phyloP scores from a whole-genome alignment of 2,888 invertebrate genomes.

The Rosalia funebris region DNA sequence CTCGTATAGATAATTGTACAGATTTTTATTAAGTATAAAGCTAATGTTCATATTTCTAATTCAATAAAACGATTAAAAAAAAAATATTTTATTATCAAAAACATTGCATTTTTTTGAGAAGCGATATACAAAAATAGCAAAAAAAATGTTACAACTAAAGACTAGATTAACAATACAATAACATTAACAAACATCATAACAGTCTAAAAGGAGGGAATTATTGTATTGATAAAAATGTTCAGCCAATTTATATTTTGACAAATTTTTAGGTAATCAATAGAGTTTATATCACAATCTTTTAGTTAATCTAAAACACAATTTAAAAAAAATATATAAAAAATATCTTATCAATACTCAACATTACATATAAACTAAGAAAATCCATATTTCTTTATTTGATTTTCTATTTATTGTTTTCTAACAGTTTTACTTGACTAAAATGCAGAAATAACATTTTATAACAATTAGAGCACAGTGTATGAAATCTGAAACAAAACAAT shows the following conservation, averaged over 20 bases:
- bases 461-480: too few species aligned
- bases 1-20: constrained; percentile 18
- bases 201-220: constrained; percentile 25
- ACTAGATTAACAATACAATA: constrained; percentile 34
- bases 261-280: constrained; percentile 6
- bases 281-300: not conserved
- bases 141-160: constrained; percentile 27
- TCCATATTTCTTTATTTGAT: too few species aligned
- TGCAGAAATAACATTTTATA: too few species aligned
- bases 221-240: not conserved
- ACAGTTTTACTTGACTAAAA: too few species aligned
- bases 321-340: too few species aligned
- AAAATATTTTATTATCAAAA: constrained; percentile 12
- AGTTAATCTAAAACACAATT: not conserved
- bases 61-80: not conserved
- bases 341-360: too few species aligned
- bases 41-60: not conserved
- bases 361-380: too few species aligned
- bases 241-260: constrained; percentile 7
- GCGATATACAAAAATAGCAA: constrained; percentile 25
- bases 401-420: too few species aligned
- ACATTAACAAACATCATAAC: constrained; percentile 26
- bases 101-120: constrained; percentile 19
- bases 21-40: constrained; percentile 4
- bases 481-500: too few species aligned